Percentiles rank a stretch among this genome's conserved stretches.
Conservation (phyloP, 2,113 vertebrate genomes). For the Microtus ochrogaster region DNA sequence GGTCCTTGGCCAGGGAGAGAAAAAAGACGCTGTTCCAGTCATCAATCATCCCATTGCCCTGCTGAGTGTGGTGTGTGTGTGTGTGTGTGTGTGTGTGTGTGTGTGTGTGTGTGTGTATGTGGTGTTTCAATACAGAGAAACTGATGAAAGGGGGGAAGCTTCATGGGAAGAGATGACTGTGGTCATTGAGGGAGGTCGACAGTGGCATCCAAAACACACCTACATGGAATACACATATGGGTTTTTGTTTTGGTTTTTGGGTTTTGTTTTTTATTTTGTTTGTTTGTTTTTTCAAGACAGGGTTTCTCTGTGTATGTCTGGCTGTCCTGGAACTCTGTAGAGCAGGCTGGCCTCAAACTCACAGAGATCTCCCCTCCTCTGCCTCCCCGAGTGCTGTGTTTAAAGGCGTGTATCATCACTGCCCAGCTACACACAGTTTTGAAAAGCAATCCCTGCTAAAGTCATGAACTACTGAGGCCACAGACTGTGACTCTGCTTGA, state of each 20-base stretch:
- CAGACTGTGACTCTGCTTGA: background rate
- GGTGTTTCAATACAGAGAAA: constrained; percentile 75
- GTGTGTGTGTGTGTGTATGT: background rate
- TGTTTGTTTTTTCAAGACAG: too few species aligned
- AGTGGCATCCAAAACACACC: constrained; percentile 76
- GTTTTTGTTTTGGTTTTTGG: too few species aligned
- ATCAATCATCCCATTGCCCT: constrained; percentile 73
- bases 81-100: background rate
- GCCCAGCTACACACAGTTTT: constrained; percentile 44
- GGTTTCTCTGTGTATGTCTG: too few species aligned
- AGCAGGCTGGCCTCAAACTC: too few species aligned
- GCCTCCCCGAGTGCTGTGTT: too few species aligned
- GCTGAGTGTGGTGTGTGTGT: constrained; percentile 36
- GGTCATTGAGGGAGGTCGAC: constrained; percentile 74
- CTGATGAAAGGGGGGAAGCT: background rate
- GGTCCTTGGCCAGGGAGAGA: constrained; percentile 71
- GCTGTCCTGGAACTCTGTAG: too few species aligned
- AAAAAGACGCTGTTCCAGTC: constrained; percentile 80
- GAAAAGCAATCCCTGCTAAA: constrained; percentile 72
- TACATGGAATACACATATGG: constrained; percentile 65
- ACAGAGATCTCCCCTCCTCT: too few species aligned
- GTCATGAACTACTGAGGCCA: constrained; percentile 16
- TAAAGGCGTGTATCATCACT: too few species aligned
- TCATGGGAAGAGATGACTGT: constrained; percentile 73
- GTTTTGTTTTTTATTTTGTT: too few species aligned